Base-by-base conservation (phyloP, 2,888 invertebrate species). In the Cremastinae sp. region DNA sequence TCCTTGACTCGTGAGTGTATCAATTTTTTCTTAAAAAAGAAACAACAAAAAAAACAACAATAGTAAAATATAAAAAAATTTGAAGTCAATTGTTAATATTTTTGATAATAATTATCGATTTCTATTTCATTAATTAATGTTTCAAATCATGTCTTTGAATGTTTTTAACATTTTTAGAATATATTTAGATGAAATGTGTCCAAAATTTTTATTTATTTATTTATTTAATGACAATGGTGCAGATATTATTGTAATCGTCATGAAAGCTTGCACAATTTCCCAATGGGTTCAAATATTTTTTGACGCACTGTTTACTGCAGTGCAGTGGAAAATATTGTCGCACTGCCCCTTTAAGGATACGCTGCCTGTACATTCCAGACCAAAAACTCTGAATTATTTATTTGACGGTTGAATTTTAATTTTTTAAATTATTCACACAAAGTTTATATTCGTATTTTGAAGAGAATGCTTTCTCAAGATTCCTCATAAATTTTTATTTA, bases 1-100 rank as follows among this genome's bases (percentile, higher is more conserved):
- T 94, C 58, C 89, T 94, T 41, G 91, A 91, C 69, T 92, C 93
- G 94, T 94, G 90, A 92, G 93, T 91, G 81, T 16, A 5, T 8
- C 10, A 12, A 64, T 51, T 1, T 43, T 8, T 10, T 2, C 28
- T 18, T 14, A 41, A 41, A 41, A 41, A 41, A 12, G 41, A 41
- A n/a, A n/a, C n/a, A n/a, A n/a, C n/a, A n/a, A n/a, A n/a, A n/a
- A n/a, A n/a, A n/a, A n/a, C n/a, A n/a, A n/a, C n/a, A n/a, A n/a
- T n/a, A n/a, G n/a, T n/a, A n/a, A n/a, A n/a, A n/a, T n/a, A n/a
- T n/a, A n/a, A n/a, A n/a, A n/a, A n/a, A n/a, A n/a, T n/a, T n/a
- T n/a, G n/a, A n/a, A n/a, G n/a, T n/a, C n/a, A n/a, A n/a, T n/a
- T n/a, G n/a, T n/a, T n/a, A n/a, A n/a, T n/a, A n/a, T n/a, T n/a